Percentiles rank a stretch among this genome's conserved stretches.
Conservation (phyloP, 2,888 invertebrate species). For the Odiellus spinosus region DNA sequence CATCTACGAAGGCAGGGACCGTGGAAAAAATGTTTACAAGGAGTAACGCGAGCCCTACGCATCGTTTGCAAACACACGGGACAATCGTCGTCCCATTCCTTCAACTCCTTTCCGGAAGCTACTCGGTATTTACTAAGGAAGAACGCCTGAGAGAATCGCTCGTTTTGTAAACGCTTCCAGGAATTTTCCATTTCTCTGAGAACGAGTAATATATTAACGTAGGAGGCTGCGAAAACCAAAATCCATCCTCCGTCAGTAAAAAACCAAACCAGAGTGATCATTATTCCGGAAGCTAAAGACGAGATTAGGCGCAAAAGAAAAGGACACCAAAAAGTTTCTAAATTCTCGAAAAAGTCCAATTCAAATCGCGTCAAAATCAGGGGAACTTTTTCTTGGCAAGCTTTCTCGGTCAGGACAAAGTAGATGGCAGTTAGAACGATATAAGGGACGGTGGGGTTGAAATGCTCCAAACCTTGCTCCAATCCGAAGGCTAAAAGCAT, state of each 20-base stretch:
- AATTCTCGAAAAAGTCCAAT: constrained; percentile 47
- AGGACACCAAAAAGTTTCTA: constrained; percentile 52
- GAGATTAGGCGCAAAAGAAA: constrained; percentile 35
- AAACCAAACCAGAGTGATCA: constrained; percentile 17
- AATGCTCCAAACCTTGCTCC: constrained; percentile 56
- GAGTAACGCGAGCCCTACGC: constrained; percentile 54
- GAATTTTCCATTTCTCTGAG: constrained; percentile 14
- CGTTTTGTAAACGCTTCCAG: constrained; percentile 39
- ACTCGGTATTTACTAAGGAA: constrained; percentile 33
- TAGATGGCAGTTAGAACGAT: constrained; percentile 48
- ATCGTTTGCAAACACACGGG: constrained; percentile 56
- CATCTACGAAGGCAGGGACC: constrained; percentile 57
- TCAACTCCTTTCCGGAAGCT: constrained; percentile 48
- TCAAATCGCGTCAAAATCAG: constrained; percentile 41
- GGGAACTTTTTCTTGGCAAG: constrained; percentile 48
- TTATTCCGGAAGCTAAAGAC: constrained; percentile 15
- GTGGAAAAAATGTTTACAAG: constrained; percentile 64
- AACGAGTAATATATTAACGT: constrained; percentile 16
- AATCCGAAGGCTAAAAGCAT: constrained; percentile 55
- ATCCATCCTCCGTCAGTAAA: constrained; percentile 16
- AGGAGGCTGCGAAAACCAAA: constrained; percentile 13
- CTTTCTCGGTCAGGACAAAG: constrained; percentile 51
- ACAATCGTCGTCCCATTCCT: constrained; percentile 55
- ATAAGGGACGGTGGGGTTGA: constrained; percentile 49
- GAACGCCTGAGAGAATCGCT: constrained; percentile 44